Conservation (phyloP, 2,888 invertebrate genomes). For the Tachina lurida region DNA sequence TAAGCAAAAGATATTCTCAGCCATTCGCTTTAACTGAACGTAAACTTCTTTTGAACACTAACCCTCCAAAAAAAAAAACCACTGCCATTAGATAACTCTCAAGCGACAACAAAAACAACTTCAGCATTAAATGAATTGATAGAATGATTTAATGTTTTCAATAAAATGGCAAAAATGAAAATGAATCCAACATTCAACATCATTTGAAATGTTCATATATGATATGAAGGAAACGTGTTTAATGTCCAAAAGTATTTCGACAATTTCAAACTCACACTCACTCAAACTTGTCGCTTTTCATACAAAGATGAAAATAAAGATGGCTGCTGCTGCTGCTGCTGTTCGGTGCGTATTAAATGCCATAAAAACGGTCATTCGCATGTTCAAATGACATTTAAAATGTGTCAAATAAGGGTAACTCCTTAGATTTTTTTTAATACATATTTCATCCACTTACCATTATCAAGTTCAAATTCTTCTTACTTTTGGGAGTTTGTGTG, state of each 20-base stretch:
- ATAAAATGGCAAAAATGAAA: conserved; percentile 75
- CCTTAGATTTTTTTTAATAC: conserved; percentile 40
- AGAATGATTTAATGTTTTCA: conserved; percentile 82
- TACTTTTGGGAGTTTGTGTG: conserved; percentile 64
- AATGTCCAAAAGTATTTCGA: conserved; percentile 63
- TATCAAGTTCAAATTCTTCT: conserved; percentile 75
- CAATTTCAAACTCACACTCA: conserved; percentile 24
- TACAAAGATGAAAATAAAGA: conserved; percentile 64
- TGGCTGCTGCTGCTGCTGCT: conserved; percentile 52
- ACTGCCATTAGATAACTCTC: conserved; percentile 28
- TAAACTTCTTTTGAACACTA: conserved; percentile 33
- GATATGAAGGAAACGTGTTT: conserved; percentile 68
- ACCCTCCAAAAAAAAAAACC: conserved; percentile 26
- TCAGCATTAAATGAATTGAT: conserved; percentile 76
- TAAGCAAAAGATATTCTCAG: conserved; percentile 49
- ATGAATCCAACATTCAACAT: conserved; percentile 33
- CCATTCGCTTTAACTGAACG: conserved; percentile 26
- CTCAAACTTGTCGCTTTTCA: conserved; percentile 17
- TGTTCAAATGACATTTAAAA: conserved; percentile 79
- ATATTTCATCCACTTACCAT: conserved; percentile 56
- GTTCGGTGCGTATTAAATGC: conserved; percentile 55
- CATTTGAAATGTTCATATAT: conserved; percentile 56
- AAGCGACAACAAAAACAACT: conserved; percentile 30
- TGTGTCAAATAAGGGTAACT: conserved; percentile 80
- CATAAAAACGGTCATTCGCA: conserved; percentile 80